Evolutionary conservation across 2,113 vertebrate genomes (phyloP).

Genomic region (Archocentrus centrarchus): DNA sequence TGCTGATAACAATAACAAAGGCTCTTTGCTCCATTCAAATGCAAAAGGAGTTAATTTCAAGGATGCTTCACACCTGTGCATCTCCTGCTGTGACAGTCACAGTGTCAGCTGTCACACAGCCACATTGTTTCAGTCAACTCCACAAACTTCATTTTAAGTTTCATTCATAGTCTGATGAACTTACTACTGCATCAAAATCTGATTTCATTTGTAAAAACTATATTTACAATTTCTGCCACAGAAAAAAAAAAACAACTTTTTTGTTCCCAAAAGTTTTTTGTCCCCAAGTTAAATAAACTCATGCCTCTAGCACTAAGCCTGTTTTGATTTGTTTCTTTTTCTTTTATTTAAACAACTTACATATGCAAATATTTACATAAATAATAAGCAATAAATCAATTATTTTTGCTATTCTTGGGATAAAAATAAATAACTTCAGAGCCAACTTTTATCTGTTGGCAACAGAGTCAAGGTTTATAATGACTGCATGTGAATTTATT

Average conservation of each 20-base stretch:
- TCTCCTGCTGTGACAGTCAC: background rate
- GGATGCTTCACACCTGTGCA: conserved; percentile 2
- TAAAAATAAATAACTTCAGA: background rate
- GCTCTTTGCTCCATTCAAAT: conserved; percentile 4
- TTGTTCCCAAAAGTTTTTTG: background rate
- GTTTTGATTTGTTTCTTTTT: background rate
- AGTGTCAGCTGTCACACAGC: conserved; percentile 7
- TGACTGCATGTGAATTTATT: background rate
- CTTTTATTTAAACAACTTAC: conserved; percentile 1
- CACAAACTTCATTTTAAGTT: background rate
- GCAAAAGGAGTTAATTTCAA: background rate
- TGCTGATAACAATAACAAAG: conserved; percentile 1
- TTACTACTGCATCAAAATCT: background rate
- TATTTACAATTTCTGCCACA: background rate
- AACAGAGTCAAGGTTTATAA: background rate
- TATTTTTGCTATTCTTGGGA: background rate
- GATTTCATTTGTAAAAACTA: background rate
- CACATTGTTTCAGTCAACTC: background rate
- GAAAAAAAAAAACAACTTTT: background rate
- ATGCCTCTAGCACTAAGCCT: background rate
- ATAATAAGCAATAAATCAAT: background rate
- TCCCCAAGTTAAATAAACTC: background rate
- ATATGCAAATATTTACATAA: background rate
- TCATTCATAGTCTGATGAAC: background rate
- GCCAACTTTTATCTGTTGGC: background rate